Evolutionary conservation across 2,888 invertebrate genomes (phyloP), one percentile per base, ranked within the genome.

Genomic region (Oligia latruncula): DNA sequence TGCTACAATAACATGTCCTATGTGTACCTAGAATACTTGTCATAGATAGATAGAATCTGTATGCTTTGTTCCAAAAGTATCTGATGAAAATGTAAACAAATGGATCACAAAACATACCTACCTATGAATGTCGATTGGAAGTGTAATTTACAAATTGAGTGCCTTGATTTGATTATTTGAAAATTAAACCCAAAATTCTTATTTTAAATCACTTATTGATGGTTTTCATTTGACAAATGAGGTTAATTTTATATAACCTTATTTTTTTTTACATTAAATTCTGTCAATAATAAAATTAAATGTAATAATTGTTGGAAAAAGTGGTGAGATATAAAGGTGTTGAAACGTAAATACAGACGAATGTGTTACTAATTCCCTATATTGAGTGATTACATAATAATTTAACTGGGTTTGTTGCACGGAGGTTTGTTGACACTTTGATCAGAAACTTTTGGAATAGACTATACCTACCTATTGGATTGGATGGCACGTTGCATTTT

Each of bases 401-500:
- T 71, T 40, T 58, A 11, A 13, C n/a, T n/a, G 40, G n/a, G 11
- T n/a, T 43, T 58, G 71, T 58, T 71, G 17, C 29, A 29, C 29
- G 1, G 29, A 29, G n/a, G 11, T n/a, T 43, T 58, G 58, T 58
- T 71, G 17, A 55, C 9, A n/a, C 5, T 40, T 55, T 11, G 0
- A 20, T 20, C 6, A n/a, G n/a, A 58, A 40, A 58, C 2, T 43
- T 43, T 60, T 43, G 1, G n/a, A 60, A 60, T 20, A 43, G 20
- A 1, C 20, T 60, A 43, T 43, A 71, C 17, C n/a, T 40, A 75
- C 58, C 74, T 81, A 83, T 71, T 74, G 35, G 78, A 82, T 71
- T 77, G 40, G 3, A 60, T 62, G 65, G 64, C 84, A 83, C 79
- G 74, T 82, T 87, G 78, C 80, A 81, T 80, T 81, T 83, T 85